Conservation (phyloP, 2,888 invertebrate species). For the Drosophila suboccidentalis region DNA sequence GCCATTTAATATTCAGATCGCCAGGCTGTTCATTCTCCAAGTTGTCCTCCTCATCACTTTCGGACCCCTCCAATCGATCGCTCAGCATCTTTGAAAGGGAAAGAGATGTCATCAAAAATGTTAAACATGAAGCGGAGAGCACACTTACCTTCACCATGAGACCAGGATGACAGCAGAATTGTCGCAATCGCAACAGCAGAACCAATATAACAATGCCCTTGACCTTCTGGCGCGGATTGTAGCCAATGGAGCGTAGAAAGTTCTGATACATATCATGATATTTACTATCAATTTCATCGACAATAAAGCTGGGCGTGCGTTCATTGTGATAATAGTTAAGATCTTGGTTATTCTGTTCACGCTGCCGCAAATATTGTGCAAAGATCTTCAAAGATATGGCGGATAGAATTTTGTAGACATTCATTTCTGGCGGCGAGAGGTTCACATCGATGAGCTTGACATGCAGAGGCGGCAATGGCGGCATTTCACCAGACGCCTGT, state of each 20-base stretch:
- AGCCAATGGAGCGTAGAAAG: slow-evolving; percentile 18
- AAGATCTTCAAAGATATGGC: slow-evolving; percentile 91
- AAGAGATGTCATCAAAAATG: not conserved
- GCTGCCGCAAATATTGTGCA: slow-evolving; percentile 90
- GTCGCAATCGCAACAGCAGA: slow-evolving; percentile 92
- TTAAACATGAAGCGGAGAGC: not conserved
- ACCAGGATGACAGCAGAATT: slow-evolving; percentile 95
- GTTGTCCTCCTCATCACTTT: slow-evolving; percentile 7
- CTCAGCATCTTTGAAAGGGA: slow-evolving; percentile 10
- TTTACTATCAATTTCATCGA: slow-evolving; percentile 11
- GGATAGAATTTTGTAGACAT: slow-evolving; percentile 86
- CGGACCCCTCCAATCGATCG: not conserved
- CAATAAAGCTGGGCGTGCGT: slow-evolving; percentile 9
- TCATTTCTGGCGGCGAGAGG: slow-evolving; percentile 10
- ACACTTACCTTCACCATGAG: slow-evolving; percentile 87
- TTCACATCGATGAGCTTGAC: slow-evolving; percentile 13
- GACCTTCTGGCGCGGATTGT: slow-evolving; percentile 10
- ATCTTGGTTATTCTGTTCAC: slow-evolving; percentile 23
- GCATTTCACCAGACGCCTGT: slow-evolving; percentile 19
- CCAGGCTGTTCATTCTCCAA: not conserved
- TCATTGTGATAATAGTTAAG: slow-evolving; percentile 16
- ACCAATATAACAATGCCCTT: slow-evolving; percentile 80
- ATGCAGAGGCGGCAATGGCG: slow-evolving; percentile 10
- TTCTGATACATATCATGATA: slow-evolving; percentile 18
- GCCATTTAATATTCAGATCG: slow-evolving; percentile 1